Evolutionary conservation across 2,797 vertebrate species (phyloP), one percentile per base, ranked within the genome.

Genomic region (Amazonetta brasiliensis): DNA sequence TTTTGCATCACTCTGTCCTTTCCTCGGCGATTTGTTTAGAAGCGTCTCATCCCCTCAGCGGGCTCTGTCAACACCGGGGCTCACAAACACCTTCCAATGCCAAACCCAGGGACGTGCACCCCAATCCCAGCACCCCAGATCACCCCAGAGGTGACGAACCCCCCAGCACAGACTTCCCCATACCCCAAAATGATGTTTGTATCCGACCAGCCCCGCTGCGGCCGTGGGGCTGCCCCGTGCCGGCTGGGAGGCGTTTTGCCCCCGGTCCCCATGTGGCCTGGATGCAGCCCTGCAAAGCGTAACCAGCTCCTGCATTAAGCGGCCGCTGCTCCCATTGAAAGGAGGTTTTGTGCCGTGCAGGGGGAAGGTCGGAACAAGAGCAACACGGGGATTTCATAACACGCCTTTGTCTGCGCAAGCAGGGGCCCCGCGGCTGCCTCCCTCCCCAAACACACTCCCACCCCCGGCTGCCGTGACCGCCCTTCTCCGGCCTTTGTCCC

Each of bases 381-480:
- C 4, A 3, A 67, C 74, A 22, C 39, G 1, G 59, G 63, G 67
- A 21, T 87, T 90, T 84, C 20, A 2, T 46, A 84, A 64, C 66
- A 4, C 1, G 50, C 58, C 43, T 95, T 85, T 68, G 74, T 84
- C 76, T 41, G 56, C 1, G 0, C 3, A 83, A 85, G 73, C 56
- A 8, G 64, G 48, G 69, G 56, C 62, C 79, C 75, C 1, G 0
- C 0, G 0, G 62, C 46, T 80, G 41, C 43, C 46, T 33, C 66
- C 66, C 66, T 33, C 66, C 66, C 44, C 23, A 31, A 35, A 39
- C 44, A 46, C 31, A n/a, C 46, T 46, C 66, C 68, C 62, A 48
- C 48, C 79, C 75, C 1, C 0, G 0, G 62, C 37, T 28, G 43
- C 37, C 43, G 30, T 28, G 19, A 9, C 33, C 21, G 1, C 37